phyloP scores from a whole-genome alignment of 1,140 invertebrate genomes.

The Dendroctonus ponderosae region DNA sequence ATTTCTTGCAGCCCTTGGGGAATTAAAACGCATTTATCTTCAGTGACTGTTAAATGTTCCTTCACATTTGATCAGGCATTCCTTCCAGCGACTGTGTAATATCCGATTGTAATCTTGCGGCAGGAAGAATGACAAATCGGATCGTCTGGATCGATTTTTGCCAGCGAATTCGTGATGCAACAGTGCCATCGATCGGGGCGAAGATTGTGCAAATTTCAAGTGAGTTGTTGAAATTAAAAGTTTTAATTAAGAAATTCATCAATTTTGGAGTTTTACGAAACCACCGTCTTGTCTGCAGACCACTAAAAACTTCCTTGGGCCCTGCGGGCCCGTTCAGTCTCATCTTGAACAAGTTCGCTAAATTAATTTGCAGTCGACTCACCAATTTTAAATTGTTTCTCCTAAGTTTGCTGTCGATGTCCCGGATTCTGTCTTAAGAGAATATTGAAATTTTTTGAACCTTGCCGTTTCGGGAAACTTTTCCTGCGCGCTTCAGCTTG shows the following conservation, averaged over 20 bases:
- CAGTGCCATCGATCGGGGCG: background rate
- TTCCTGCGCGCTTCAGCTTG: no score
- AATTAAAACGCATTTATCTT: constrained; percentile 20
- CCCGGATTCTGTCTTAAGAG: no score
- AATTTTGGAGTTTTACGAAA: constrained; percentile 6
- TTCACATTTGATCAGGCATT: constrained; percentile 11
- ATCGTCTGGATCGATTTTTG: background rate
- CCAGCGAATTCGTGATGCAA: background rate
- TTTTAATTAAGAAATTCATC: constrained; percentile 16
- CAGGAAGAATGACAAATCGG: background rate
- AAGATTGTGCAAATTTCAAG: background rate
- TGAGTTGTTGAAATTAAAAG: constrained; percentile 1
- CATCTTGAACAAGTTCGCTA: constrained; percentile 9
- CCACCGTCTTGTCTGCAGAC: background rate
- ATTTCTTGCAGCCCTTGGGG: background rate
- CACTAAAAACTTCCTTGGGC: constrained; percentile 4
- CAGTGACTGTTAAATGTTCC: constrained; percentile 1
- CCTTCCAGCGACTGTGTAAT: constrained; percentile 5
- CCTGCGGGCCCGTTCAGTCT: background rate
- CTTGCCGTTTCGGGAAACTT: no score
- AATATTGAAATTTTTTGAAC: no score
- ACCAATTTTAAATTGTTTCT: constrained; percentile 6
- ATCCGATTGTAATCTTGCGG: constrained; percentile 8
- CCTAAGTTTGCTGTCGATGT: background rate
- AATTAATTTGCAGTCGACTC: constrained; percentile 11